Conservation (phyloP, 1,140 invertebrate species). For the Sycophila sp. region DNA sequence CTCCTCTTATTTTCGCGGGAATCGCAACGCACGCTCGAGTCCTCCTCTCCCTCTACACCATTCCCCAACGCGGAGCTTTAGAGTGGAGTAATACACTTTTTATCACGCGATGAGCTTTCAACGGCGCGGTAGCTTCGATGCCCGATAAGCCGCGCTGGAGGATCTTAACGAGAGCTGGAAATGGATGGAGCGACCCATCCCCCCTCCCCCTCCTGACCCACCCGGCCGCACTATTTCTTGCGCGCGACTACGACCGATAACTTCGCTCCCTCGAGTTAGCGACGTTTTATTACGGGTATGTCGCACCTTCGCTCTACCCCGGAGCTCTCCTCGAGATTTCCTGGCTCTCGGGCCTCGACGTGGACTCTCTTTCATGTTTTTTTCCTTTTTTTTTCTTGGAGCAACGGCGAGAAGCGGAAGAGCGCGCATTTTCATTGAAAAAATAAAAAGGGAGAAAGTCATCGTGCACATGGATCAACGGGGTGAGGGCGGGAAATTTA, state of each 20-base stretch:
- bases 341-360: too few species aligned
- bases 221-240: neutral
- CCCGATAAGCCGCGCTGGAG: neutral
- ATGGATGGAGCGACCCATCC: neutral
- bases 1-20: neutral
- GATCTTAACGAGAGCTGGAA: neutral
- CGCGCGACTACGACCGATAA: neutral
- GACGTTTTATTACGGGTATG: neutral
- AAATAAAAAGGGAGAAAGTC: too few species aligned
- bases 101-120: constrained; percentile 23
- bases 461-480: too few species aligned
- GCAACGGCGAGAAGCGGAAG: too few species aligned
- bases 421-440: too few species aligned
- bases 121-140: neutral
- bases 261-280: neutral
- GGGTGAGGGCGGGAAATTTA: neutral
- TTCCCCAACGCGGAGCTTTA: neutral
- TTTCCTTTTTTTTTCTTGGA: too few species aligned
- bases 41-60: too few species aligned
- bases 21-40: neutral
- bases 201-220: too few species aligned
- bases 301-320: neutral
- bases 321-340: too few species aligned
- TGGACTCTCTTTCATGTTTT: neutral
- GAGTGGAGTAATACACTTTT: constrained; percentile 3